Conservation (phyloP, 1,140 invertebrate genomes). For the Penaeus chinensis region DNA sequence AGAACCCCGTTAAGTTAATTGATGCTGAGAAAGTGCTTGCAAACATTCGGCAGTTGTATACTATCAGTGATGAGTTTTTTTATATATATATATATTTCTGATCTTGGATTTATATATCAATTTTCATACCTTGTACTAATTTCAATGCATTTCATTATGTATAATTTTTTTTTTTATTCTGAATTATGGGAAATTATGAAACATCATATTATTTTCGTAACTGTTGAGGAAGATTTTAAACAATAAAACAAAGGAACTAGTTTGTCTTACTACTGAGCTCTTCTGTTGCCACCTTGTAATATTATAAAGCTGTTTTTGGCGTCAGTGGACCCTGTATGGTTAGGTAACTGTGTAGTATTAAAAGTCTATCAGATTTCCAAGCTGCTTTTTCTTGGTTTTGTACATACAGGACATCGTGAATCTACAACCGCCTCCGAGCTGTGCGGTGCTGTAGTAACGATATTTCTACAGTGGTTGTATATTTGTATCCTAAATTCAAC, state of each 20-base stretch:
- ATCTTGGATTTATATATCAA: no score
- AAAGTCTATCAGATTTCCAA: slow-evolving; percentile 58
- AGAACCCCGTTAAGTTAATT: no score
- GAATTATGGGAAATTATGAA: background rate
- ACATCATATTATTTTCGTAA: background rate
- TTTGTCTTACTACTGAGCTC: slow-evolving; percentile 54
- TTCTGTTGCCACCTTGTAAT: slow-evolving; percentile 61
- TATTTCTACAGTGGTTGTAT: slow-evolving; percentile 61
- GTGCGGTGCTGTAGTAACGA: slow-evolving; percentile 50
- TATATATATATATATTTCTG: no score
- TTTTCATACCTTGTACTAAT: no score
- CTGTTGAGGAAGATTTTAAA: slow-evolving; percentile 32
- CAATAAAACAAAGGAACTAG: background rate
- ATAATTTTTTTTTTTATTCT: background rate
- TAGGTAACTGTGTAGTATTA: slow-evolving; percentile 61
- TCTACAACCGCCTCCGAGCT: slow-evolving; percentile 16
- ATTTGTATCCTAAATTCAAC: slow-evolving; percentile 62
- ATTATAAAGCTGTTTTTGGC: slow-evolving; percentile 58
- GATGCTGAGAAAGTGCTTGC: no score
- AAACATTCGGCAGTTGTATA: no score
- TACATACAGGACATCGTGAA: slow-evolving; percentile 49
- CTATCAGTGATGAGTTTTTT: no score
- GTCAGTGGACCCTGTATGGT: slow-evolving; percentile 61
- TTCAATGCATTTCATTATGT: no score
- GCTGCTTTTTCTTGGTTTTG: slow-evolving; percentile 57